Conservation (phyloP, 53 echinoderm and acorn worm genomes). For the Holothuria leucospilota region DNA sequence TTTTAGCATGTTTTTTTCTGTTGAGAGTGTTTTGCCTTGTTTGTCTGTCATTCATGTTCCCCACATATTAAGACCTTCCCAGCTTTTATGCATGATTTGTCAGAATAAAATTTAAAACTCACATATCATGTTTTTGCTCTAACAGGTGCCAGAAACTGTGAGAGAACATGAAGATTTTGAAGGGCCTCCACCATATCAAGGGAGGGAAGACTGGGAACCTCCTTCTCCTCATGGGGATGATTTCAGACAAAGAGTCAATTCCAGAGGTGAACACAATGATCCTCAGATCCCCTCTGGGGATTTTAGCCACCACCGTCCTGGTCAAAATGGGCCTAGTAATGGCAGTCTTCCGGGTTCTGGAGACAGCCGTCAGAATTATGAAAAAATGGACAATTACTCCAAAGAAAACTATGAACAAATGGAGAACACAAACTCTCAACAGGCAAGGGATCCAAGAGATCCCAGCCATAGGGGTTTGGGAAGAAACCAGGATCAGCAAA, state of each 20-base stretch:
- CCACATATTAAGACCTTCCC: too few species aligned
- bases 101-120: background rate
- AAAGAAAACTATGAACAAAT: conserved; percentile 68
- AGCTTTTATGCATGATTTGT: too few species aligned
- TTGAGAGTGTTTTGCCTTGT: too few species aligned
- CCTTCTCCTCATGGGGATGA: conserved; percentile 36
- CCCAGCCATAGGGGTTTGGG: conserved; percentile 46
- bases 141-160: conserved; percentile 61
- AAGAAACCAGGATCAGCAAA: conserved; percentile 35
- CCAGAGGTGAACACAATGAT: conserved; percentile 36
- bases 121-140: background rate
- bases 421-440: conserved; percentile 47
- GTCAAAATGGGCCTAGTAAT: conserved; percentile 42
- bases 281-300: conserved; percentile 30
- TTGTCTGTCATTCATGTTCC: too few species aligned
- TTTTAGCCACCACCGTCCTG: conserved; percentile 14
- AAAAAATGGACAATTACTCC: conserved; percentile 66
- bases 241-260: conserved; percentile 40
- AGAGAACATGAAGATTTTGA: conserved; percentile 60
- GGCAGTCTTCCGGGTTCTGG: conserved; percentile 41
- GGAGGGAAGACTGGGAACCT: conserved; percentile 41
- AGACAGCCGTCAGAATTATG: conserved; percentile 62
- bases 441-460: conserved; percentile 39
- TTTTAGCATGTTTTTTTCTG: too few species aligned
- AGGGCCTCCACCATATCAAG: conserved; percentile 50